These are phyloP conservation scores for Astyanax mexicanus DNA, from an alignment of 2,797 vertebrate genomes.

Conservation along the genomic window DNA sequence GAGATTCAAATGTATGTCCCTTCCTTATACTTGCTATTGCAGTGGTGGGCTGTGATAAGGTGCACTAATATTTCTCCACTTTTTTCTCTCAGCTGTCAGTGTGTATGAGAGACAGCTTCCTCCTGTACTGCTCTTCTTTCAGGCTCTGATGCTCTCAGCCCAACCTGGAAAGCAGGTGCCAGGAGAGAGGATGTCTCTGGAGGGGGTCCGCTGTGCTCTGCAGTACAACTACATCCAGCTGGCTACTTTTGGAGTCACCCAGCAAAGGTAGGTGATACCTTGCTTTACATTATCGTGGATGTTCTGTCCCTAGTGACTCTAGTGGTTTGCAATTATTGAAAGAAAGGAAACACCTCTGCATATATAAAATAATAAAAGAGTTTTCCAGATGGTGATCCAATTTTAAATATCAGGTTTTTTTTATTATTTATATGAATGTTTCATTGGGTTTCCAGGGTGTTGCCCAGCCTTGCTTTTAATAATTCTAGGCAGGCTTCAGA, in stretches of 20 bases:
- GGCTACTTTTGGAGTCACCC: slow-evolving; percentile 74
- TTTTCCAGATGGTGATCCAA: too few relatives aligned
- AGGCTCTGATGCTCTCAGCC: slow-evolving; percentile 72
- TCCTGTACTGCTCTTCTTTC: slow-evolving; percentile 78
- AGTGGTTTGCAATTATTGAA: too few relatives aligned
- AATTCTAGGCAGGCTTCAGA: too few relatives aligned
- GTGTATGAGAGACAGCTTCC: slow-evolving; percentile 60
- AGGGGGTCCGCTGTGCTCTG: slow-evolving; percentile 74
- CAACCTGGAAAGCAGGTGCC: slow-evolving; percentile 62
- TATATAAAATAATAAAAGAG: too few relatives aligned
- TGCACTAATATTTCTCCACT: not conserved
- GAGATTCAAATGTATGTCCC: slow-evolving; percentile 71
- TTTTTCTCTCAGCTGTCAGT: slow-evolving; percentile 40
- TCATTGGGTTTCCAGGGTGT: too few relatives aligned
- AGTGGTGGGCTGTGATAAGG: not conserved
- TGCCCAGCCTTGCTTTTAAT: too few relatives aligned
- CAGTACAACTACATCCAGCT: slow-evolving; percentile 71
- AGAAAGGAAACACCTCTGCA: too few relatives aligned
- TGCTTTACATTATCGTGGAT: too few relatives aligned
- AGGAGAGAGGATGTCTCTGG: slow-evolving; percentile 70
- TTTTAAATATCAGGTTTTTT: too few relatives aligned
- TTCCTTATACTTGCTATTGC: not conserved
- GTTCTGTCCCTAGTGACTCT: too few relatives aligned
- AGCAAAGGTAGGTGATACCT: slow-evolving; percentile 83
- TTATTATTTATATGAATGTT: too few relatives aligned